Base-by-base conservation (phyloP, 2,888 invertebrate genomes). In the Acheta domesticus region DNA sequence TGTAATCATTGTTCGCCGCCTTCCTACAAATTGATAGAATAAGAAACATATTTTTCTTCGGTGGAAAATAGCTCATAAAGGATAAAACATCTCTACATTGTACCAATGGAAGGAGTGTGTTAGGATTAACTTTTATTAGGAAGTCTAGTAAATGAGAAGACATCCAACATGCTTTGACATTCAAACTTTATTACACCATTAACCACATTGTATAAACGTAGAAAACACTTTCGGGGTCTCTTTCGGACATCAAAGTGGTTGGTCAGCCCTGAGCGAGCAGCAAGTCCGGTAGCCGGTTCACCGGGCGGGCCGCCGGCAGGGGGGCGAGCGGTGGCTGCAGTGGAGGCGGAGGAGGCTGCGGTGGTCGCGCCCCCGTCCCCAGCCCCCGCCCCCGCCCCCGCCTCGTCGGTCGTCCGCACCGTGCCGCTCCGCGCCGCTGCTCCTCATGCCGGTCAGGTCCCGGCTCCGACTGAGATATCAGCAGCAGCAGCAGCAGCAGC, bases 211-310 rank as follows among this genome's bases (percentile, higher is more conserved):
- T 36, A 36, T 8, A 36, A 36, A 36, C 36, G 8, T 8, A 8
- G 36, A 36, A 36, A 36, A 36, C 36, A 36, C 36, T 36, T 36
- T 36, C 36, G 0, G 8, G 8, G 36, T 8, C 36, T 36, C 36
- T 8, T 8, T 36, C 8, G 36, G 36, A 36, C 36, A 8, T 36
- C 36, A 8, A 16, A 62, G n/a, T n/a, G 62, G 14, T 5, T 62
- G 62, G 62, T 4, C 62, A 62, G 62, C 62, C 62, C 62, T 62
- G 62, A 19, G 16, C 62, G 62, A 62, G 62, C 62, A 62, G 62
- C 62, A 62, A 62, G 62, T 62, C 62, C 62, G n/a, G 62, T 62
- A 62, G 62, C 62, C 62, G 62, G 62, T 62, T 62, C 62, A 16
- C 62, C 16, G 62, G 62, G 62, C 62, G n/a, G 62, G 62, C 62